Conservation (phyloP, 2,113 vertebrate genomes). For the Zosterops japonicus region DNA sequence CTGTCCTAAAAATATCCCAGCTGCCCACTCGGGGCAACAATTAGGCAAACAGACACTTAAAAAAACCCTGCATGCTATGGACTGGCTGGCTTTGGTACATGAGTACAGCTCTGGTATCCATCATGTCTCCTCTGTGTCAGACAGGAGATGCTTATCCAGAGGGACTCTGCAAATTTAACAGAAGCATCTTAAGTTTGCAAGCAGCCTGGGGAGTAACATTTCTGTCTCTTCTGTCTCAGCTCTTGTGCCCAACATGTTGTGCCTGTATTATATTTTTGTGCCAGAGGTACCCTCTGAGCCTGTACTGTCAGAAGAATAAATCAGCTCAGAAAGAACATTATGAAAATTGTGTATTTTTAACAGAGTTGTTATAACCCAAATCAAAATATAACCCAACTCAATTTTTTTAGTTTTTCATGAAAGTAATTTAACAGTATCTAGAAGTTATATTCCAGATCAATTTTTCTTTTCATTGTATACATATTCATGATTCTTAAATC, state of each 20-base stretch:
- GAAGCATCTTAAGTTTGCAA: not conserved
- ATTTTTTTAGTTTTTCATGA: not conserved
- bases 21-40: not conserved
- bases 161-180: not conserved
- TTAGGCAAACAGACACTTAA: not conserved
- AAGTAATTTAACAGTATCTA: not conserved
- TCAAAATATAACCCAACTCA: not conserved
- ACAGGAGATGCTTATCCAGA: not conserved
- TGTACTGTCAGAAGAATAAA: not conserved
- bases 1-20: not conserved
- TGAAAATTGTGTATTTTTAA: not conserved
- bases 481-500: not conserved
- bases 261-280: not conserved
- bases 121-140: not conserved
- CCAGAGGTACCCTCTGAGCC: not conserved
- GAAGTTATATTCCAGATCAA: not conserved
- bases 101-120: not conserved
- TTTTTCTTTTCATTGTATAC: not conserved
- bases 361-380: not conserved
- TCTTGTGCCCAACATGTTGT: not conserved
- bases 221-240: not conserved
- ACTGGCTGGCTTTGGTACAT: not conserved
- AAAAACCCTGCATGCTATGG: accelerated
- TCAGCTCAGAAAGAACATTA: not conserved
- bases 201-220: not conserved